Percentiles rank a stretch among this genome's conserved stretches.
Conservation (phyloP, 1,140 invertebrate genomes). For the Trachelipus rathkii region DNA sequence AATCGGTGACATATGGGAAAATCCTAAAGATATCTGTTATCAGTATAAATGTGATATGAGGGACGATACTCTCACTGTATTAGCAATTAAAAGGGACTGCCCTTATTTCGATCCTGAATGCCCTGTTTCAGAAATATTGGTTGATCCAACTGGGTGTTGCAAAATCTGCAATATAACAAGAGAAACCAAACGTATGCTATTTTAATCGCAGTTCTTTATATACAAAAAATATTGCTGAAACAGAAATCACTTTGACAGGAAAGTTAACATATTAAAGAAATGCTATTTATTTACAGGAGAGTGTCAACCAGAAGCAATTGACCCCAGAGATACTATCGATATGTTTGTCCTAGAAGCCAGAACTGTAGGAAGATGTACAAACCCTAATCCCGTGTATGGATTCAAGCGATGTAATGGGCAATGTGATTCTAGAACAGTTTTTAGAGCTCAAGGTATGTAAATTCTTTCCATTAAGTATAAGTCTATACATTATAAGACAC, state of each 20-base stretch:
- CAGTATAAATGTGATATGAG: slow-evolving; percentile 45
- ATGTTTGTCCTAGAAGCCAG: slow-evolving; percentile 39
- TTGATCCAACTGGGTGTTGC: slow-evolving; percentile 46
- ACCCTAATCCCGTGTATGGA: slow-evolving; percentile 42
- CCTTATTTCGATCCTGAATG: slow-evolving; percentile 45
- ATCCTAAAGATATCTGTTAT: slow-evolving; percentile 44
- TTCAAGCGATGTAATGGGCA: slow-evolving; percentile 46
- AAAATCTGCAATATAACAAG: slow-evolving; percentile 45
- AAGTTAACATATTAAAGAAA: neutral
- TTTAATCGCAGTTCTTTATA: no score
- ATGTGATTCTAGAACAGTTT: slow-evolving; percentile 46
- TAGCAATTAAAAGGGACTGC: slow-evolving; percentile 39
- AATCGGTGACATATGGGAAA: slow-evolving; percentile 48
- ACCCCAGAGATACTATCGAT: slow-evolving; percentile 45
- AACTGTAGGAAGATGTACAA: slow-evolving; percentile 45
- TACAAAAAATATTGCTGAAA: neutral
- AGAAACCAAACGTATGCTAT: slow-evolving; percentile 36
- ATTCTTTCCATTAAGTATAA: no score
- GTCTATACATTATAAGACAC: no score
- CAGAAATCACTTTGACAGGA: neutral
- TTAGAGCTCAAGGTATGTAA: slow-evolving; percentile 40
- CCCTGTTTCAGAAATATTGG: slow-evolving; percentile 39
- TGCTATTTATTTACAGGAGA: slow-evolving; percentile 35
- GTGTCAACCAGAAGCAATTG: slow-evolving; percentile 43
- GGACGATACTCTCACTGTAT: slow-evolving; percentile 35